Percentiles rank a stretch among this genome's conserved stretches.
Evolutionary conservation across 2,797 vertebrate species (phyloP).

Genomic region (Fratercula arctica): DNA sequence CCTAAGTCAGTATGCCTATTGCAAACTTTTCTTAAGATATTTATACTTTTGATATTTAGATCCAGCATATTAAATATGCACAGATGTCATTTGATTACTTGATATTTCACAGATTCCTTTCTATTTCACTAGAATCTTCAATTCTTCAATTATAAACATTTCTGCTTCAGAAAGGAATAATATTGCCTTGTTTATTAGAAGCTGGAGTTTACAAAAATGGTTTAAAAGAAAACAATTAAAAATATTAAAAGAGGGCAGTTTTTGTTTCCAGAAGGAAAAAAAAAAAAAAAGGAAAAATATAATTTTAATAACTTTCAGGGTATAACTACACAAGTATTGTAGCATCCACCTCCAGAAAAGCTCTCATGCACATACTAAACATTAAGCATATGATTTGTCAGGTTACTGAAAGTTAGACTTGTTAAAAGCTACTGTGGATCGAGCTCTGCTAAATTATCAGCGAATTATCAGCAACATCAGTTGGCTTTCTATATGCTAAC

Average conservation of each 20-base stretch:
- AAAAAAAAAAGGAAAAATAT: not conserved
- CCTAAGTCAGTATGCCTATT: not conserved
- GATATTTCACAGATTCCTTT: not conserved
- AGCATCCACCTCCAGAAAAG: not conserved
- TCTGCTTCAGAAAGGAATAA: not conserved
- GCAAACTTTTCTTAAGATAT: not conserved
- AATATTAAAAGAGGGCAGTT: not conserved
- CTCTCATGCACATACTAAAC: not conserved
- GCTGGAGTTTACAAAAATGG: not conserved
- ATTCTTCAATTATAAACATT: not conserved
- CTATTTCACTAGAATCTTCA: not conserved
- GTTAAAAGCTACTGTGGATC: not conserved
- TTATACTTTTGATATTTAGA: not conserved
- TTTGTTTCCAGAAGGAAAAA: not conserved
- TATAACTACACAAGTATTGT: not conserved
- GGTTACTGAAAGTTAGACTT: not conserved
- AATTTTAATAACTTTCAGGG: not conserved
- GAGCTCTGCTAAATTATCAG: not conserved
- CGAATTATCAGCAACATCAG: not conserved
- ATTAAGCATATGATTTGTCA: not conserved
- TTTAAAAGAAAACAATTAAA: not conserved
- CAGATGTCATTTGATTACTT: not conserved
- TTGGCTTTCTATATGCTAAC: not conserved
- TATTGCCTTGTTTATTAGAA: not conserved
- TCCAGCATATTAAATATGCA: not conserved